Evolutionary conservation across 2,113 vertebrate genomes (phyloP).

Genomic region (Noturus placidus): DNA sequence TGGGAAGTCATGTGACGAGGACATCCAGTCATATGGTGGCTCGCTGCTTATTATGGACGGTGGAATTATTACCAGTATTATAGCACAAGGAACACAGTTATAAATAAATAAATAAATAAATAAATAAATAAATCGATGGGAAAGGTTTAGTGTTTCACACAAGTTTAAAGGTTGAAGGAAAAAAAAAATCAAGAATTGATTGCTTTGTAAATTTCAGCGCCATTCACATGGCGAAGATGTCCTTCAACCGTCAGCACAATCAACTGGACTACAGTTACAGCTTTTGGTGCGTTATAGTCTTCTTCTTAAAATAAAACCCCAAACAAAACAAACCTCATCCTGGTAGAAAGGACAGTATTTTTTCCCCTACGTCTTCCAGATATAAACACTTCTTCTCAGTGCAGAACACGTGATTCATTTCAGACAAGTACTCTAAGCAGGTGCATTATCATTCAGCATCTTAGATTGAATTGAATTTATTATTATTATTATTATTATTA

Average conservation of each 20-base stretch:
- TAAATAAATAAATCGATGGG: not conserved
- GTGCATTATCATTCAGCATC: not conserved
- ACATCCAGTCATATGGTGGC: constrained; percentile 33
- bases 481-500: not conserved
- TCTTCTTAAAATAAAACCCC: too few species aligned
- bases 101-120: not conserved
- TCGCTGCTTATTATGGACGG: not conserved
- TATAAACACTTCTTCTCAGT: too few species aligned
- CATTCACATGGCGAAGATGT: not conserved
- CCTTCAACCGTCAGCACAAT: not conserved
- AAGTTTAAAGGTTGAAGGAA: not conserved
- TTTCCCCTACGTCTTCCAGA: not conserved
- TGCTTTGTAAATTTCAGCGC: not conserved
- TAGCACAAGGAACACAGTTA: not conserved
- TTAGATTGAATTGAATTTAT: not conserved
- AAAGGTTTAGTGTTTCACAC: not conserved
- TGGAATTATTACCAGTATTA: not conserved
- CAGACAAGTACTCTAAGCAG: not conserved
- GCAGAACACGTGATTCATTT: not conserved
- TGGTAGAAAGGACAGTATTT: not conserved
- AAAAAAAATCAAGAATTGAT: not conserved
- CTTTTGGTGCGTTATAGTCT: not conserved
- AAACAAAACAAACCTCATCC: not conserved
- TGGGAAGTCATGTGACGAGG: constrained; percentile 41
- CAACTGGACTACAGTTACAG: not conserved